A percentile compares a stretch with the other conserved stretches of the same genome.
Evolutionary conservation across 2,888 invertebrate genomes (phyloP).

Genomic region (Pemphredon lugubris): DNA sequence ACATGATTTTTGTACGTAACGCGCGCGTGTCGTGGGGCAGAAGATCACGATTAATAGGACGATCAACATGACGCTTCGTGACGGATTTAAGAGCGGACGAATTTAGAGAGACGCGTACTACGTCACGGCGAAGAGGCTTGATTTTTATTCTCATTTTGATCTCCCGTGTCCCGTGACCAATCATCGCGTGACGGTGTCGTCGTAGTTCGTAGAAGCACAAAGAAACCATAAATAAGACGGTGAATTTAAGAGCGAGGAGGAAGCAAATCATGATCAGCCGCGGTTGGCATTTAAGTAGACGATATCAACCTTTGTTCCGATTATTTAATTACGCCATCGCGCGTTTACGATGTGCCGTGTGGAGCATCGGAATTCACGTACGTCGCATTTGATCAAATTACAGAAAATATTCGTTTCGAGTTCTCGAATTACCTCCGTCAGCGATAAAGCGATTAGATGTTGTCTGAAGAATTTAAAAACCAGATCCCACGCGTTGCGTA

Average conservation of each 20-base stretch:
- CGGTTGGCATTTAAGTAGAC: neutral
- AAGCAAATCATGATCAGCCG: slow-evolving; percentile 1
- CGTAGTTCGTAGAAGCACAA: slow-evolving; percentile 14
- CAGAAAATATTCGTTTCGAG: no score
- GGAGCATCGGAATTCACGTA: no score
- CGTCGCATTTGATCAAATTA: no score
- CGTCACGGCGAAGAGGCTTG: slow-evolving; percentile 62
- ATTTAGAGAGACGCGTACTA: slow-evolving; percentile 64
- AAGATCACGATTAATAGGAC: slow-evolving; percentile 65
- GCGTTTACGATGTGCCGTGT: no score
- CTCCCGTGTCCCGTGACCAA: slow-evolving; percentile 56
- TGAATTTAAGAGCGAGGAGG: slow-evolving; percentile 21
- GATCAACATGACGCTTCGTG: slow-evolving; percentile 68
- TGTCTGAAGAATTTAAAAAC: no score
- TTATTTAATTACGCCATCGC: slow-evolving; percentile 20
- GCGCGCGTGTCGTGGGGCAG: slow-evolving; percentile 24
- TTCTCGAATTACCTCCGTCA: no score
- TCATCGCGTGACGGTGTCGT: slow-evolving; percentile 52
- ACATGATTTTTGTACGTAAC: slow-evolving; percentile 40
- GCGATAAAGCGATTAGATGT: no score
- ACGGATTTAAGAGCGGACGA: slow-evolving; percentile 70
- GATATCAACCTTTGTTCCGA: neutral
- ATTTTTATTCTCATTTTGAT: slow-evolving; percentile 58
- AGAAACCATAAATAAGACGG: slow-evolving; percentile 32
- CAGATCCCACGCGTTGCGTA: no score